phyloP scores from a whole-genome alignment of 1,140 invertebrate species.

The Drosophila burlai region DNA sequence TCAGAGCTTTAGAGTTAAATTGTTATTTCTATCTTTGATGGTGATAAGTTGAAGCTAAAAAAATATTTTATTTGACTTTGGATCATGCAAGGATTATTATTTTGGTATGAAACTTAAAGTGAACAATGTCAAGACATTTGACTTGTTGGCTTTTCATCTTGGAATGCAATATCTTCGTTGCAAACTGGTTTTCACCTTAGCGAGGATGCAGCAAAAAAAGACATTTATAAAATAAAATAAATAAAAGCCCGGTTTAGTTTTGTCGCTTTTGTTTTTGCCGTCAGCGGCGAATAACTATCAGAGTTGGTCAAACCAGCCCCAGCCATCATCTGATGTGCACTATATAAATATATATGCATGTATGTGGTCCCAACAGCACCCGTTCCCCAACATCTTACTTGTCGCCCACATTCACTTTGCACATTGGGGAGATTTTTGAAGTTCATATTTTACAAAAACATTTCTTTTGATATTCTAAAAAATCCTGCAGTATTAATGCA shows the following conservation, averaged over 20 bases:
- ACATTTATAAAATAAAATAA: constrained; percentile 30
- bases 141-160: neutral
- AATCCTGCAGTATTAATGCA: too few species aligned
- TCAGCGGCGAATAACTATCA: constrained; percentile 26
- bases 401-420: constrained; percentile 24
- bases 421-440: neutral
- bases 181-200: constrained; percentile 44
- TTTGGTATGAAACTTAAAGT: too few species aligned
- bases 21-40: too few species aligned
- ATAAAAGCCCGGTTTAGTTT: constrained; percentile 43
- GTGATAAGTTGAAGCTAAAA: too few species aligned
- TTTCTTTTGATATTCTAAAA: too few species aligned
- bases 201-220: constrained; percentile 5
- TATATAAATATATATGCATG: neutral
- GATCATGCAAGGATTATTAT: too few species aligned
- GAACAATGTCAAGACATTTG: too few species aligned
- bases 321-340: constrained; percentile 13
- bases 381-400: constrained; percentile 1
- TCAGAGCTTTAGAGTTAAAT: too few species aligned
- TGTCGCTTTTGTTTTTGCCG: constrained; percentile 51
- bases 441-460: neutral
- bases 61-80: too few species aligned
- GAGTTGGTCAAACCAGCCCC: constrained; percentile 58
- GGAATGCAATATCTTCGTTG: neutral
- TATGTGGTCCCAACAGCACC: constrained; percentile 2